These are phyloP conservation scores for Pelusios castaneus DNA, from an alignment of 2,113 vertebrate species.

Conservation along the genomic window DNA sequence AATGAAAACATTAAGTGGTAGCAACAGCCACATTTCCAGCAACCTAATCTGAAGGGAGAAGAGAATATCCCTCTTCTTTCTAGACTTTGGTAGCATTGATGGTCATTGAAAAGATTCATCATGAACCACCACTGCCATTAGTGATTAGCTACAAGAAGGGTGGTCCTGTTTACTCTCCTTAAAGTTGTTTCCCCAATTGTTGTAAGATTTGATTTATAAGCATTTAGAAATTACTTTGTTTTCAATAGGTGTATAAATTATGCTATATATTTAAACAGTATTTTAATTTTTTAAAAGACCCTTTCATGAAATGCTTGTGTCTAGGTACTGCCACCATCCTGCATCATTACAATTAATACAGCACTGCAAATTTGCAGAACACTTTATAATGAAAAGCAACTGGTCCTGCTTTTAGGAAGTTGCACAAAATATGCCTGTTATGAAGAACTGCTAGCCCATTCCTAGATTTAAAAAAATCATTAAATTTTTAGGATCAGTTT, in stretches of 20 bases:
- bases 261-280: background rate
- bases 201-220: fast-evolving
- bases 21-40: background rate
- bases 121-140: background rate
- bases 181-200: background rate
- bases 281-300: background rate
- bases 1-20: background rate
- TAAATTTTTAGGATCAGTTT: background rate
- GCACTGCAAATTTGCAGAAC: background rate
- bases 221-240: background rate
- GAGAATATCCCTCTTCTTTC: background rate
- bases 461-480: background rate
- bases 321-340: background rate
- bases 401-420: background rate
- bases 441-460: background rate
- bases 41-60: background rate
- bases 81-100: background rate
- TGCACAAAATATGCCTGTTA: background rate
- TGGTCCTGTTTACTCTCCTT: background rate
- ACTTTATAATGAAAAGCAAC: background rate
- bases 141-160: background rate
- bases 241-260: background rate
- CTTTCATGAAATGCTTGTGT: background rate
- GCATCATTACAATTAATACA: background rate
- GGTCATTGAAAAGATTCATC: background rate